Conservation (phyloP, 2,113 vertebrate genomes). For the Tyto alba region DNA sequence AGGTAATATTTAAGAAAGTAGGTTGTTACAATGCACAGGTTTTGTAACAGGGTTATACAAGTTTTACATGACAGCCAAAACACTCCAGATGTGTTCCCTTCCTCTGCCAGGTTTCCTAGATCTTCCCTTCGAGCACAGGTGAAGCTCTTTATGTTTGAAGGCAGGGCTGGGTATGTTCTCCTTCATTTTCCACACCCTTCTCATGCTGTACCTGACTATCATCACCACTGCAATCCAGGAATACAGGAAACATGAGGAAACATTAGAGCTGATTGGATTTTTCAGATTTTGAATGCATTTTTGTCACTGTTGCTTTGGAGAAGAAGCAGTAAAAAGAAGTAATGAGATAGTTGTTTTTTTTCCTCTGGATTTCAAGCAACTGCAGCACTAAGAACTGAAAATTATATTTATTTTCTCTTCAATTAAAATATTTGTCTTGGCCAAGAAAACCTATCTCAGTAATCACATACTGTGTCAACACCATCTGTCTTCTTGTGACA, state of each 20-base stretch:
- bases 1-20: not conserved
- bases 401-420: not conserved
- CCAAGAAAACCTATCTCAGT: not conserved
- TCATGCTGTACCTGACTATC: not conserved
- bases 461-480: not conserved
- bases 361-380: not conserved
- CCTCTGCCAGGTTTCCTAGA: not conserved
- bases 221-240: not conserved
- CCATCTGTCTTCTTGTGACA: not conserved
- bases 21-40: not conserved
- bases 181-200: slow-evolving; percentile 2
- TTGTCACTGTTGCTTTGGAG: not conserved
- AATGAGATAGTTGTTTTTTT: not conserved
- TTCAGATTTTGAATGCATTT: not conserved
- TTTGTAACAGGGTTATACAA: not conserved
- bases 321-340: not conserved
- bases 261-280: not conserved
- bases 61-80: not conserved
- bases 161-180: not conserved
- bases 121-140: rapidly evolving
- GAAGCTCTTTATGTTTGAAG: not conserved
- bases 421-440: slow-evolving; percentile 27
- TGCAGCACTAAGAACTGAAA: not conserved
- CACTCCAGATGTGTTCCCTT: not conserved
- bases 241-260: not conserved